These are phyloP conservation scores for Parauchenoglanis ngamensis DNA, from an alignment of 2,797 vertebrate genomes.

Conservation along the genomic window DNA sequence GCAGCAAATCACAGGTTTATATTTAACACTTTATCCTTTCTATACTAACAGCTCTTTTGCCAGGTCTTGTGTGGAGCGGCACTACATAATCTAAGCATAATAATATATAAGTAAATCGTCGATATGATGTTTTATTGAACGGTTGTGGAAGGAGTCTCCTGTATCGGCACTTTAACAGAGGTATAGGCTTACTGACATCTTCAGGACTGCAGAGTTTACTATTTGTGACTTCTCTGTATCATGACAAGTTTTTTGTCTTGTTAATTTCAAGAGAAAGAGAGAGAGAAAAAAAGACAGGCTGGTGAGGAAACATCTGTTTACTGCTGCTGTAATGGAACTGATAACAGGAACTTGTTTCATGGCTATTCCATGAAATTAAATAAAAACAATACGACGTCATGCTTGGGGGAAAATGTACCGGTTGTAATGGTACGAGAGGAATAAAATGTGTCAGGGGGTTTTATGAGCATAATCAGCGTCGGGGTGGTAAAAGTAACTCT, in stretches of 20 bases:
- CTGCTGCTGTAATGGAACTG: not conserved
- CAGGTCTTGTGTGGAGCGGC: not conserved
- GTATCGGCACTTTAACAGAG: not conserved
- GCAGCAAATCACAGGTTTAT: not conserved
- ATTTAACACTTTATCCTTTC: not conserved
- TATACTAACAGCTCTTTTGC: not conserved
- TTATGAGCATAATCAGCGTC: not conserved
- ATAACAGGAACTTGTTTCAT: not conserved
- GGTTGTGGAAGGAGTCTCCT: constrained; percentile 7
- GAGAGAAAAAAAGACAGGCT: not conserved
- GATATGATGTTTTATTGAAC: not conserved
- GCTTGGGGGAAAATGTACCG: not conserved
- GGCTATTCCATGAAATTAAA: not conserved
- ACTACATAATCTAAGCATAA: not conserved
- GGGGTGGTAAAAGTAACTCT: too few species aligned
- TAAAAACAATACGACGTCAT: not conserved
- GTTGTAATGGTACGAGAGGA: not conserved
- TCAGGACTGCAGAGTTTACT: too few species aligned
- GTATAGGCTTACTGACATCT: not conserved
- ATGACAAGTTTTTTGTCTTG: not conserved
- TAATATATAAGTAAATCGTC: not conserved
- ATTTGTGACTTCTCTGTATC: not conserved
- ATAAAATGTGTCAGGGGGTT: not conserved
- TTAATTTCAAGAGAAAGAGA: not conserved
- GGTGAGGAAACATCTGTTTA: not conserved